Base-by-base conservation (phyloP, 2,888 invertebrate species). In the Orgyia antiqua region DNA sequence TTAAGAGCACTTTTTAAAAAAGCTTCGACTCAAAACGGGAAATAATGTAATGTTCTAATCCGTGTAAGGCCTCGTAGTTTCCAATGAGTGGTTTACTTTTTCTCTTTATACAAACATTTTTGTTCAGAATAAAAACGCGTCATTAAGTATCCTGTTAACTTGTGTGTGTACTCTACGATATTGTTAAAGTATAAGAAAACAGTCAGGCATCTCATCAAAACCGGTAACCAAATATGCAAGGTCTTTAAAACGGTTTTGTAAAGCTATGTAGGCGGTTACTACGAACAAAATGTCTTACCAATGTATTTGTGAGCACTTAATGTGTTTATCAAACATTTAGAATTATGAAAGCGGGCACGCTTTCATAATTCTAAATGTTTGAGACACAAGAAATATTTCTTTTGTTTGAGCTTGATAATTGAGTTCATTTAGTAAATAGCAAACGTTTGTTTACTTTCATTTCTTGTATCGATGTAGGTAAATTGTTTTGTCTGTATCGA, bases 211-310 rank as follows among this genome's bases (percentile, higher is more conserved):
- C n/a, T n/a, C n/a, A n/a, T n/a, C n/a, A n/a, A n/a, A n/a, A n/a
- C n/a, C 8, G 10, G 12, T 15, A 17, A 27, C 4, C 5, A 8
- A 26, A 18, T 30, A 29, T 24, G 9, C 5, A 18, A 11, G 15
- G 17, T 19, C 29, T 3, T 11, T 25, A 33, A 38, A 15, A 23
- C 31, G 30, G 31, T 48, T 42, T 31, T 39, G 29, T 33, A 29
- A 18, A 34, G 23, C 25, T 29, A 9, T 31, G 29, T 26, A 28
- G 13, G 27, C 29, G 21, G 20, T 35, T 38, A 51, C 38, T 24
- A 27, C 29, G 49, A 45, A 42, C 33, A 45, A 50, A 20, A 41
- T 40, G 39, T 42, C 42, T 39, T 39, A 51, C 38, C 51, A 39
- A 27, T 36, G 34, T 48, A 32, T 39, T 37, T 30, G 43, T 43